Conservation (phyloP, 1,140 invertebrate genomes). For the Zaprionus camerounensis region DNA sequence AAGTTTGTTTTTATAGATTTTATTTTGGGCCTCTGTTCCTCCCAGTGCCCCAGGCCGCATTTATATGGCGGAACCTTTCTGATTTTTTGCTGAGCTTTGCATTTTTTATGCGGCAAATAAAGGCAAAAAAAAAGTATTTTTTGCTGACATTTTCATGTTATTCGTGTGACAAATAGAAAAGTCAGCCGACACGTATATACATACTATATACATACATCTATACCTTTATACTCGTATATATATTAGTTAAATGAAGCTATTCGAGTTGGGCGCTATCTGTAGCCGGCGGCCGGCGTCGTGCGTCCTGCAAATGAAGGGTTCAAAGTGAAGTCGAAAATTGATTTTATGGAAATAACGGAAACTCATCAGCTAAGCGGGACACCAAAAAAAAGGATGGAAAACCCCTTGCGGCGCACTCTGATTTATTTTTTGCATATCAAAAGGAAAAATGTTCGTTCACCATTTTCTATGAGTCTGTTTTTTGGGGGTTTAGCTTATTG, state of each 20-base stretch:
- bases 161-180: conserved; percentile 60
- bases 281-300: conserved; percentile 30
- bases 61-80: conserved; percentile 53
- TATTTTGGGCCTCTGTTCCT: conserved; percentile 10
- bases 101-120: conserved; percentile 17
- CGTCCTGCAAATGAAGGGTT: conserved; percentile 52
- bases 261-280: conserved; percentile 18
- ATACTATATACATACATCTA: not conserved
- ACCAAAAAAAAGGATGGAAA: conserved; percentile 17
- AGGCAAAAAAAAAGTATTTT: conserved; percentile 36
- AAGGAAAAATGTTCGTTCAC: conserved; percentile 16
- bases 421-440: conserved; percentile 51
- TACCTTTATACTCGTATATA: not conserved
- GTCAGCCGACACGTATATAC: conserved; percentile 3
- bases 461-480: not conserved
- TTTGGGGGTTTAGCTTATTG: not conserved
- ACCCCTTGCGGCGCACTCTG: conserved; percentile 47
- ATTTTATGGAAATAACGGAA: conserved; percentile 50
- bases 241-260: conserved; percentile 57
- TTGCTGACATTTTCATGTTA: conserved; percentile 48
- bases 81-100: conserved; percentile 68
- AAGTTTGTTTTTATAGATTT: conserved; percentile 65
- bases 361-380: conserved; percentile 48
- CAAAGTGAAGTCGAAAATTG: conserved; percentile 43
- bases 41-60: conserved; percentile 37